phyloP scores from a whole-genome alignment of 2,888 invertebrate genomes.

The Thymelicus lineola region DNA sequence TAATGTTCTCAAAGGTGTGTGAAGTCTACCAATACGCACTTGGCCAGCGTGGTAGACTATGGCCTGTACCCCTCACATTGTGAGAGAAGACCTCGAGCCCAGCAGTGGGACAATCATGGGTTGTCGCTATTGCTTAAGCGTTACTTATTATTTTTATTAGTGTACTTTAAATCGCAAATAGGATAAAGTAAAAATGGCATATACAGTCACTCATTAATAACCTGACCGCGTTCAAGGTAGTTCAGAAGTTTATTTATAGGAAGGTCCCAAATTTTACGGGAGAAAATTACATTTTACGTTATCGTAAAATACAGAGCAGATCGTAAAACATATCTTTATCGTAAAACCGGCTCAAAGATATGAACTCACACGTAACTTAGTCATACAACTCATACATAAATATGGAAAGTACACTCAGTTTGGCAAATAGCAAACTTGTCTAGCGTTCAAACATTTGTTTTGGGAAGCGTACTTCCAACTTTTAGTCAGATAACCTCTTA shows the following conservation, averaged over 20 bases:
- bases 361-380: conserved; percentile 18
- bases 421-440: conserved; percentile 25
- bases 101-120: too few species aligned
- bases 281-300: conserved; percentile 8
- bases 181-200: not conserved
- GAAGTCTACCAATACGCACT: too few species aligned
- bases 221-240: not conserved
- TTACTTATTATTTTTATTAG: too few species aligned
- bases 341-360: conserved; percentile 18
- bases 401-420: conserved; percentile 20
- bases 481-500: conserved; percentile 5
- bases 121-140: too few species aligned
- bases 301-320: not conserved
- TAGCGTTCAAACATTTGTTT: conserved; percentile 27
- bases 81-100: too few species aligned
- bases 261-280: not conserved
- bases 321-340: conserved; percentile 14
- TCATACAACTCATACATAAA: conserved; percentile 2
- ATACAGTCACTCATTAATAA: not conserved
- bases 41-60: too few species aligned
- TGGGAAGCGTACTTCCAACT: conserved; percentile 26
- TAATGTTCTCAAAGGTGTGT: too few species aligned
- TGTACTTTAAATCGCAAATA: too few species aligned
- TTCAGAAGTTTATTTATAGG: not conserved
- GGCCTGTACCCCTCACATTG: too few species aligned